phyloP scores from a whole-genome alignment of 2,113 vertebrate species.

The Phycodurus eques region DNA sequence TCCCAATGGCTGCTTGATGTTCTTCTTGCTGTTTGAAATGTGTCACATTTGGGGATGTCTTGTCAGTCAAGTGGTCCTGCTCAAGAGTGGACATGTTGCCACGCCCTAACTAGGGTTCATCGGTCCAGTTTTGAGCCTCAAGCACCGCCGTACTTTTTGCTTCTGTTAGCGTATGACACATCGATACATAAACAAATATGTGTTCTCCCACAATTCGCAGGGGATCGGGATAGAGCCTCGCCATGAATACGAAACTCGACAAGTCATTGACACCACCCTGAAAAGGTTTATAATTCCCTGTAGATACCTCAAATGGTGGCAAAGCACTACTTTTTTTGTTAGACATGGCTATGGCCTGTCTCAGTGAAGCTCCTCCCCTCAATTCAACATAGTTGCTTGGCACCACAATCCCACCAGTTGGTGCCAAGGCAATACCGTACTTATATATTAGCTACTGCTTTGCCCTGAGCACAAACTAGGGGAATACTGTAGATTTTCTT shows the following conservation, averaged over 20 bases:
- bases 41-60: background rate
- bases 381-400: background rate
- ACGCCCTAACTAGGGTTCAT: background rate
- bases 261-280: no score
- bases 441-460: no score
- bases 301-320: background rate
- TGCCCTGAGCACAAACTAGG: no score
- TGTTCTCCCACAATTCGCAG: no score
- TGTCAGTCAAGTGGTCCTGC: background rate
- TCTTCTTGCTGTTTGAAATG: background rate
- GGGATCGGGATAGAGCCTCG: no score
- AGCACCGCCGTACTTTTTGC: background rate
- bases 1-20: background rate
- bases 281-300: background rate
- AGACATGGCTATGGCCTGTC: background rate
- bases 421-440: no score
- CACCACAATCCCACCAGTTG: background rate
- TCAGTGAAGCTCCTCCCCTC: background rate
- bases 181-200: no score
- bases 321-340: background rate
- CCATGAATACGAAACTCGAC: background rate
- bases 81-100: background rate
- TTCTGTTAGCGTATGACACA: background rate
- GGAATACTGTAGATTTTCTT: no score
- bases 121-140: background rate